Evolutionary conservation across 2,888 invertebrate genomes (phyloP).

Genomic region (Drosophila colorata): DNA sequence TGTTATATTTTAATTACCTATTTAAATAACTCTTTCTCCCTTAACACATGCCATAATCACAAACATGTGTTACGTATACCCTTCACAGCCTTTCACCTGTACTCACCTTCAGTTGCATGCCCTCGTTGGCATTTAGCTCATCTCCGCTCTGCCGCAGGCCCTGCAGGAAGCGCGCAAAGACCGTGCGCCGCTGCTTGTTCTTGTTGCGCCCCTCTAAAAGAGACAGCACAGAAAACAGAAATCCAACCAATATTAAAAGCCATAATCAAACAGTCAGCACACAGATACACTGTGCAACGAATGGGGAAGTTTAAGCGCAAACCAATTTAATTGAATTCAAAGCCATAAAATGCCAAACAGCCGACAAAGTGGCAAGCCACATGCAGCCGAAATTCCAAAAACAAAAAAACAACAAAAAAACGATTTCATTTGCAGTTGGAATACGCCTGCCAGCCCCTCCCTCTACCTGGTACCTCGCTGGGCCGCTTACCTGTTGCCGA

Average conservation of each 20-base stretch:
- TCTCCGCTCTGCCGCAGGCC: slow-evolving; percentile 84
- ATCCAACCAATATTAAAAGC: slow-evolving; percentile 60
- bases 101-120: slow-evolving; percentile 85
- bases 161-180: slow-evolving; percentile 84
- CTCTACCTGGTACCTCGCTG: not conserved
- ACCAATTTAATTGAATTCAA: slow-evolving; percentile 78
- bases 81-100: not conserved
- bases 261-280: slow-evolving; percentile 57
- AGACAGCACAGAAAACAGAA: slow-evolving; percentile 20
- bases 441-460: not conserved
- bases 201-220: slow-evolving; percentile 84
- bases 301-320: slow-evolving; percentile 36
- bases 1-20: not conserved
- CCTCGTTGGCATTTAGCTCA: slow-evolving; percentile 84
- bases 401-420: not conserved
- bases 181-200: slow-evolving; percentile 84
- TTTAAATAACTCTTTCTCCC: not conserved
- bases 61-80: not conserved
- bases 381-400: slow-evolving; percentile 16
- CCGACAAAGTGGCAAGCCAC: slow-evolving; percentile 65
- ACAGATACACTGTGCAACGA: slow-evolving; percentile 20
- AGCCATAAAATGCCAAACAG: slow-evolving; percentile 75
- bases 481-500: slow-evolving; percentile 84
- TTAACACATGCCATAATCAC: not conserved
- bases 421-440: not conserved